Percentiles rank a stretch among this genome's conserved stretches.
These are phyloP conservation scores for Gymnocephalus cernua DNA, from an alignment of 2,113 vertebrate species.

Conservation along the genomic window DNA sequence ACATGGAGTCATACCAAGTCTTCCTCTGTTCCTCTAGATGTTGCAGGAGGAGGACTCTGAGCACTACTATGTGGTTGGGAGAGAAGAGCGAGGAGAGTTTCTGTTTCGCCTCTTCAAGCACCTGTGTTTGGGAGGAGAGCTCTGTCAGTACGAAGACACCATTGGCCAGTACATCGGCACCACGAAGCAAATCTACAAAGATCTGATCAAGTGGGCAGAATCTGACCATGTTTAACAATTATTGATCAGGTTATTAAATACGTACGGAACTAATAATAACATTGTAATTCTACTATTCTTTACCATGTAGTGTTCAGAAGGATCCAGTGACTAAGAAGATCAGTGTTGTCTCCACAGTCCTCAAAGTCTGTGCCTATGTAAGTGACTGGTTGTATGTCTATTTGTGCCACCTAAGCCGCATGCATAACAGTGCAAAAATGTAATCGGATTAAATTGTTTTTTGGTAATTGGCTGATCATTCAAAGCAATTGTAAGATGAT, in stretches of 20 bases:
- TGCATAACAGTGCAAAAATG: background rate
- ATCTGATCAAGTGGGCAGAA: slow-evolving; percentile 89
- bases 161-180: slow-evolving; percentile 90
- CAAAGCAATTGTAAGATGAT: background rate
- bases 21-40: slow-evolving; percentile 81
- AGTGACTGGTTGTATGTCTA: slow-evolving; percentile 45
- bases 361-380: slow-evolving; percentile 81
- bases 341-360: slow-evolving; percentile 77
- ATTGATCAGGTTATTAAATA: background rate
- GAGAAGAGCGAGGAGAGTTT: slow-evolving; percentile 89
- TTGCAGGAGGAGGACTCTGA: slow-evolving; percentile 91
- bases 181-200: slow-evolving; percentile 92
- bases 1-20: background rate
- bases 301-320: slow-evolving; percentile 80
- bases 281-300: background rate
- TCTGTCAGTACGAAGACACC: slow-evolving; percentile 95
- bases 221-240: background rate
- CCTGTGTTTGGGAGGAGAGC: slow-evolving; percentile 92
- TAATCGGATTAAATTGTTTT: background rate
- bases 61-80: slow-evolving; percentile 87
- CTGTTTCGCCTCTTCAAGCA: slow-evolving; percentile 96
- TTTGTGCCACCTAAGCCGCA: background rate
- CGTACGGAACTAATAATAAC: background rate
- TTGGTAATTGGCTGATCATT: background rate
- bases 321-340: slow-evolving; percentile 78